Evolutionary conservation across 2,113 vertebrate genomes (phyloP).

Genomic region (Vombatus ursinus): DNA sequence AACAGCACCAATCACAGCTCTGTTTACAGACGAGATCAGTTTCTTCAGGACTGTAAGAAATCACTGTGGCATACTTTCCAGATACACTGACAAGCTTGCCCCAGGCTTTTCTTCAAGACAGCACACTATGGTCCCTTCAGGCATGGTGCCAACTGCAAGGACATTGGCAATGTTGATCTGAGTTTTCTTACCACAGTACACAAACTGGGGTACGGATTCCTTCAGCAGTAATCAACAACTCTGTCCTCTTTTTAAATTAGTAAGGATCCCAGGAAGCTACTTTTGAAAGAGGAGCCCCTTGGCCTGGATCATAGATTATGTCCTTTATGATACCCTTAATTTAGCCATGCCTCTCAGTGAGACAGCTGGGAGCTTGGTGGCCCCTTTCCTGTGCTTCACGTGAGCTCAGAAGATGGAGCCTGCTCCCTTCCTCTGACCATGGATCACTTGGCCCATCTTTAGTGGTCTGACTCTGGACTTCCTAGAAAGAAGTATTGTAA

Average conservation of each 20-base stretch:
- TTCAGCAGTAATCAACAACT: constrained; percentile 98
- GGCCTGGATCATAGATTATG: constrained; percentile 97
- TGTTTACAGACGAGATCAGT: constrained; percentile 96
- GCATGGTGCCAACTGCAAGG: no score
- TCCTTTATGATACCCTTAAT: constrained; percentile 99
- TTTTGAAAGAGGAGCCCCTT: constrained; percentile 96
- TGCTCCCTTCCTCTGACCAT: constrained; percentile 97
- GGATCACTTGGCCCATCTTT: constrained; percentile 97
- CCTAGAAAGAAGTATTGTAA: no score
- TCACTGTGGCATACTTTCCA: no score
- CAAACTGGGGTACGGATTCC: constrained; percentile 71
- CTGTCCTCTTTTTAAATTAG: constrained; percentile 96
- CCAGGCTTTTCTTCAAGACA: no score
- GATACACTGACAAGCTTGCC: no score
- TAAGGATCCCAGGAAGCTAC: constrained; percentile 96
- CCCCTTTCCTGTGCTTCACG: constrained; percentile 96
- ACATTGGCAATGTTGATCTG: no score
- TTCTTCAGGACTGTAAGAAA: constrained; percentile 82
- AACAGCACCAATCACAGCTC: constrained; percentile 97
- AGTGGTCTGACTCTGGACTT: constrained; percentile 39
- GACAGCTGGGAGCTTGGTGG: constrained; percentile 81
- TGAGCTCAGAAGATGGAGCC: constrained; percentile 98
- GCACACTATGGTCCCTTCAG: no score
- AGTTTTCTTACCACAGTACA: no score
- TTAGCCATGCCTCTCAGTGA: constrained; percentile 97